Conservation (phyloP, 2,888 invertebrate species). For the Diplolepis rosae region DNA sequence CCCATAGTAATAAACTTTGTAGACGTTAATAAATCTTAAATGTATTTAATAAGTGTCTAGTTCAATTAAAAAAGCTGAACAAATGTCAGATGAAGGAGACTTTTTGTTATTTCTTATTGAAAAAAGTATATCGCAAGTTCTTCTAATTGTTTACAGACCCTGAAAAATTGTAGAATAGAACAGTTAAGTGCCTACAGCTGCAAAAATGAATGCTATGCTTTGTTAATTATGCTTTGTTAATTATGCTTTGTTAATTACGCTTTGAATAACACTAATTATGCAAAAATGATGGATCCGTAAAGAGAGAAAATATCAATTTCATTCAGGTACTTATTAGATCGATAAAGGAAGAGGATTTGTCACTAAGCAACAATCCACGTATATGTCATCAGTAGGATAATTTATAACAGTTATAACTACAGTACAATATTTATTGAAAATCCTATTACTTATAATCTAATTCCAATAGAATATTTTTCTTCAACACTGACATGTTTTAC, state of each 20-base stretch:
- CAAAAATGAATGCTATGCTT: too few species aligned
- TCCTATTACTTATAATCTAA: too few species aligned
- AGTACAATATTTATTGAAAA: too few species aligned
- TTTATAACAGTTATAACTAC: too few species aligned
- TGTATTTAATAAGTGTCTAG: too few species aligned
- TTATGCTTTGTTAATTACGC: constrained; percentile 8
- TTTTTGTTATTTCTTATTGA: neutral
- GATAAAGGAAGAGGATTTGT: neutral
- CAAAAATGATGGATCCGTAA: constrained; percentile 7
- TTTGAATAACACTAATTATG: neutral
- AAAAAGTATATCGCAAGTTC: constrained; percentile 18
- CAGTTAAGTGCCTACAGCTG: constrained; percentile 11
- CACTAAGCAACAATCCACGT: neutral
- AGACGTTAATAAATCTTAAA: too few species aligned
- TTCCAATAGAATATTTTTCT: neutral
- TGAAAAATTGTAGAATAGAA: constrained; percentile 20
- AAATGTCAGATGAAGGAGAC: neutral
- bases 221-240: too few species aligned
- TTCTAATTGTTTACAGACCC: constrained; percentile 20
- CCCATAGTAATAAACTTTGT: too few species aligned
- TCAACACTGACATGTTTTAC: neutral
- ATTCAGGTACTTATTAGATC: neutral
- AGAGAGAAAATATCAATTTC: neutral
- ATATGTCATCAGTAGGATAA: too few species aligned
- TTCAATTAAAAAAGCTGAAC: neutral